phyloP scores from a whole-genome alignment of 2,888 invertebrate genomes.

The Dicyrtoma fusca region DNA sequence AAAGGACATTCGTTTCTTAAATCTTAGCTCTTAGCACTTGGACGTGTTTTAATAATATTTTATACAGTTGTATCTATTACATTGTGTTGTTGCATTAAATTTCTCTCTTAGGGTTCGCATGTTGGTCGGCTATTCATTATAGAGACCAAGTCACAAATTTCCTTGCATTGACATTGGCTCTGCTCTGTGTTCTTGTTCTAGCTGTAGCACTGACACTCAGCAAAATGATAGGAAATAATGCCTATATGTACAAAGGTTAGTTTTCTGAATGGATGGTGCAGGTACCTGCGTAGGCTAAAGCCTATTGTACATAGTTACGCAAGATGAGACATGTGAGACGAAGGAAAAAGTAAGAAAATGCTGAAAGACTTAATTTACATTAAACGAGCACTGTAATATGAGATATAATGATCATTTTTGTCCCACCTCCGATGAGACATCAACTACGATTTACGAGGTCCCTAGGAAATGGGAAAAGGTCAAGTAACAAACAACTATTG shows the following conservation, averaged over 20 bases:
- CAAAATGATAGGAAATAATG: no score
- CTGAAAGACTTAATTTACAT: conserved; percentile 33
- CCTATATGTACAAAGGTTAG: no score
- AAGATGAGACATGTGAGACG: conserved; percentile 3
- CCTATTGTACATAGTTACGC: background rate
- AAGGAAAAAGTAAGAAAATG: background rate
- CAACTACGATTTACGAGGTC: conserved; percentile 31
- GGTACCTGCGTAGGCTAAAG: background rate
- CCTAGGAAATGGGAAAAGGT: conserved; percentile 22
- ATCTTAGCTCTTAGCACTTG: no score
- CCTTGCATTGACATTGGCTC: no score
- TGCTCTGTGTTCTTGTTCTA: no score
- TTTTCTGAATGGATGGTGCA: no score
- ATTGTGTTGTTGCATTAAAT: no score
- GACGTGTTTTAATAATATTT: no score
- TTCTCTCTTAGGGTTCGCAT: conserved; percentile 4
- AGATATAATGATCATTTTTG: conserved; percentile 32
- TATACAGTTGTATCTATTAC: no score
- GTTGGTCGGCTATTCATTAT: conserved; percentile 26
- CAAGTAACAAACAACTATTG: conserved; percentile 16
- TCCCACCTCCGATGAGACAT: conserved; percentile 29
- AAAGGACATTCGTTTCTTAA: no score
- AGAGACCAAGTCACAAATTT: conserved; percentile 1
- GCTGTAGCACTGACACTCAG: no score
- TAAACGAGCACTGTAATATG: conserved; percentile 33